Percentiles rank a stretch among this genome's conserved stretches.
phyloP scores from a whole-genome alignment of 2,888 invertebrate species.

The Cantharis flavilabris region DNA sequence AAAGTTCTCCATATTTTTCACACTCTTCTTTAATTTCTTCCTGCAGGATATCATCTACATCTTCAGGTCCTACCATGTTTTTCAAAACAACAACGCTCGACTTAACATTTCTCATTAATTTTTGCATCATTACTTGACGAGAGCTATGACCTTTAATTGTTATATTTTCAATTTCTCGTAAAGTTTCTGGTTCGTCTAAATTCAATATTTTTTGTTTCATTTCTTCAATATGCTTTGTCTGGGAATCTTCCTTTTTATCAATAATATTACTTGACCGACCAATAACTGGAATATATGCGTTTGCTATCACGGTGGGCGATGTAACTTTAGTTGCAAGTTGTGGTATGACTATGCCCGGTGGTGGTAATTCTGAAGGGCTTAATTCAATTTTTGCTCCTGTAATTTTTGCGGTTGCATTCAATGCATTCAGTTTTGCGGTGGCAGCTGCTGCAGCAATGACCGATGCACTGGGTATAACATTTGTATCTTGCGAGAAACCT shows the following conservation, averaged over 20 bases:
- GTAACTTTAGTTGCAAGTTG: slow-evolving; percentile 29
- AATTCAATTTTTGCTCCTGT: slow-evolving; percentile 72
- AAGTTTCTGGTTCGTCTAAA: slow-evolving; percentile 76
- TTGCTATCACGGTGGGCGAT: slow-evolving; percentile 28
- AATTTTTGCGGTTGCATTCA: slow-evolving; percentile 91
- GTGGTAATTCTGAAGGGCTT: slow-evolving; percentile 54
- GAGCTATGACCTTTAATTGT: slow-evolving; percentile 77
- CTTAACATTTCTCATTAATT: slow-evolving; percentile 77
- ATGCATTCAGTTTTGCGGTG: slow-evolving; percentile 93
- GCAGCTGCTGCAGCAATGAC: slow-evolving; percentile 91
- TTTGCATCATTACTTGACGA: slow-evolving; percentile 85
- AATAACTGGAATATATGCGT: slow-evolving; percentile 47
- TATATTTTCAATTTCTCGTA: slow-evolving; percentile 79
- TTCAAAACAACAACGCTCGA: slow-evolving; percentile 80
- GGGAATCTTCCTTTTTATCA: slow-evolving; percentile 68
- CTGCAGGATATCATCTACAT: slow-evolving; percentile 92
- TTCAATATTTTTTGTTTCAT: slow-evolving; percentile 73
- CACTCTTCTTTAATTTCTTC: slow-evolving; percentile 97
- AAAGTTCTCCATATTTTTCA: slow-evolving; percentile 88
- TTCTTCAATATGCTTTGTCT: slow-evolving; percentile 72
- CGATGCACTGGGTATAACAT: slow-evolving; percentile 93
- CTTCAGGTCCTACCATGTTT: slow-evolving; percentile 94
- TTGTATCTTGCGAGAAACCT: slow-evolving; percentile 77
- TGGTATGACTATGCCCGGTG: slow-evolving; percentile 52
- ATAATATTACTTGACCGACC: slow-evolving; percentile 59